phyloP scores from a whole-genome alignment of 2,888 invertebrate species.

The Branchipolynoe longqiensis region DNA sequence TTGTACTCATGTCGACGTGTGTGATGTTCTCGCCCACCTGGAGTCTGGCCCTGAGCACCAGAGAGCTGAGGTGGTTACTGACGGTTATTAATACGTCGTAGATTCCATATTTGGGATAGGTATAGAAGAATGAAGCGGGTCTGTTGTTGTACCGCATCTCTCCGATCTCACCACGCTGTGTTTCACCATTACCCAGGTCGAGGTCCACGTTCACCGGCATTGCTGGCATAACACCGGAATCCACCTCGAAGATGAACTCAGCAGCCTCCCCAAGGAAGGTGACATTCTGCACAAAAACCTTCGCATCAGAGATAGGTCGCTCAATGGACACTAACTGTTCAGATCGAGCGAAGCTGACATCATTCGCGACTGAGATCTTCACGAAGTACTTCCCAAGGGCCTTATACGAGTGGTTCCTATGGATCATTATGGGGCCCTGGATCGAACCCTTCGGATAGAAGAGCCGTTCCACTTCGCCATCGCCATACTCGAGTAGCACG shows the following conservation, averaged over 20 bases:
- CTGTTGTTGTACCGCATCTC: background rate
- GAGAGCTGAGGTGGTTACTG: slow-evolving; percentile 74
- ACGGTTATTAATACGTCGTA: slow-evolving; percentile 75
- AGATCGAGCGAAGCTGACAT: slow-evolving; percentile 70
- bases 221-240: slow-evolving; percentile 68
- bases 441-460: slow-evolving; percentile 67
- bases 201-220: slow-evolving; percentile 70
- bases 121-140: slow-evolving; percentile 69
- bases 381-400: slow-evolving; percentile 74
- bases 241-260: slow-evolving; percentile 71
- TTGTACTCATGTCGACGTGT: slow-evolving; percentile 73
- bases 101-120: slow-evolving; percentile 77
- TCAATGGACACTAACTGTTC: slow-evolving; percentile 75
- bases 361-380: slow-evolving; percentile 72
- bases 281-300: slow-evolving; percentile 68
- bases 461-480: slow-evolving; percentile 67
- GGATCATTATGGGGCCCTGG: slow-evolving; percentile 2
- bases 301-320: slow-evolving; percentile 72
- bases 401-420: slow-evolving; percentile 66
- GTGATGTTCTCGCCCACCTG: slow-evolving; percentile 70
- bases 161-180: slow-evolving; percentile 66
- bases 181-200: slow-evolving; percentile 74
- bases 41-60: slow-evolving; percentile 62
- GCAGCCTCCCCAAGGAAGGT: slow-evolving; percentile 71
- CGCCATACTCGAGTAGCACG: slow-evolving; percentile 73